A percentile compares a stretch with the other conserved stretches of the same genome.
phyloP scores from a whole-genome alignment of 2,888 invertebrate genomes.

The Phyllotreta cruciferae region DNA sequence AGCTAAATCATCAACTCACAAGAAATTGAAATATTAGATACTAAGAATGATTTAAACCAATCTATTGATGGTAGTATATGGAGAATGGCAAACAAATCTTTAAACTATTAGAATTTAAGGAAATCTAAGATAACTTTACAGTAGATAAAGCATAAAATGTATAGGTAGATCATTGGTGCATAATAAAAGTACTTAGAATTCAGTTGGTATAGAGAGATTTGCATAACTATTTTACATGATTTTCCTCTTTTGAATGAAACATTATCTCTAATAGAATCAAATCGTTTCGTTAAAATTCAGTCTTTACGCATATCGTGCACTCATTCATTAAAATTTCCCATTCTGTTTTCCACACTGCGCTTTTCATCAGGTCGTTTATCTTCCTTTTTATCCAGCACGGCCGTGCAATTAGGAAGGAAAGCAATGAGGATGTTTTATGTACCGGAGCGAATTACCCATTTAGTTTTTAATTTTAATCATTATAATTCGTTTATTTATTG shows the following conservation, averaged over 20 bases:
- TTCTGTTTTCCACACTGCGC: constrained; percentile 25
- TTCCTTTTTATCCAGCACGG: constrained; percentile 3
- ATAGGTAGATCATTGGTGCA: too few species aligned
- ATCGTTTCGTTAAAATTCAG: constrained; percentile 1
- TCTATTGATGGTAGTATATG: too few species aligned
- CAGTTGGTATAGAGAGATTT: background rate
- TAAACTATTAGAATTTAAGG: too few species aligned
- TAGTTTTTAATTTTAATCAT: constrained; percentile 18
- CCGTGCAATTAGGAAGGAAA: constrained; percentile 4
- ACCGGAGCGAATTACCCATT: constrained; percentile 24
- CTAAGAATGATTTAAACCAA: too few species aligned
- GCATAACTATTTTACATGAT: constrained; percentile 23
- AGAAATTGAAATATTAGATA: too few species aligned
- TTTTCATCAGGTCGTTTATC: constrained; percentile 31
- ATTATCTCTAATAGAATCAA: constrained; percentile 2
- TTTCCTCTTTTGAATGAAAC: constrained; percentile 1
- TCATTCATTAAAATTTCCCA: constrained; percentile 11
- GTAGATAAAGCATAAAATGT: too few species aligned
- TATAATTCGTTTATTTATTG: constrained; percentile 5
- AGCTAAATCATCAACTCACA: too few species aligned
- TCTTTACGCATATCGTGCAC: constrained; percentile 2
- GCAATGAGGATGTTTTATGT: constrained; percentile 29
- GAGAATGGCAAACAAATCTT: too few species aligned
- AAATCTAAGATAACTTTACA: too few species aligned
- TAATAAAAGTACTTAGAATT: background rate